Conservation (phyloP, 2,888 invertebrate species). For the Fissipunctia ypsillon region DNA sequence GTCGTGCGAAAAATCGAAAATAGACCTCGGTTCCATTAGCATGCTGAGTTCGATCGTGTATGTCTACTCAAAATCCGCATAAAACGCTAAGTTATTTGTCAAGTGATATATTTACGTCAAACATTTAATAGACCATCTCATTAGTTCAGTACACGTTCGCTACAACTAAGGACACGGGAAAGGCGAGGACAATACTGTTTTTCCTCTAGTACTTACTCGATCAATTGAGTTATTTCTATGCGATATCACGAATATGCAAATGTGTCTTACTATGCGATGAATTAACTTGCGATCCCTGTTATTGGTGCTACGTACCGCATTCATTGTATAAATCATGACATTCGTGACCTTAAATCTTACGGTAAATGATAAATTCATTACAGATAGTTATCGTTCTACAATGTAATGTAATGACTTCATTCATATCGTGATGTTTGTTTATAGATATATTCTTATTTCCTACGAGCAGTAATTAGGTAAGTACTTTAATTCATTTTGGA, state of each 20-base stretch:
- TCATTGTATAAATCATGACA: constrained; percentile 69
- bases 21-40: constrained; percentile 25
- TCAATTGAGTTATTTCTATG: constrained; percentile 80
- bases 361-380: constrained; percentile 63
- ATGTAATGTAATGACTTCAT: constrained; percentile 48
- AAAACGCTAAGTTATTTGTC: constrained; percentile 64
- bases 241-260: constrained; percentile 79
- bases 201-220: constrained; percentile 67
- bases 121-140: constrained; percentile 83
- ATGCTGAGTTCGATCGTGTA: constrained; percentile 50
- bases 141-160: constrained; percentile 86
- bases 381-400: constrained; percentile 40
- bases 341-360: constrained; percentile 67
- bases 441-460: constrained; percentile 4
- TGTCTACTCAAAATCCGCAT: constrained; percentile 59
- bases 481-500: no score
- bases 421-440: constrained; percentile 29
- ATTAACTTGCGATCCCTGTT: constrained; percentile 75
- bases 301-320: constrained; percentile 72
- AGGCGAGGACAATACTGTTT: constrained; percentile 76
- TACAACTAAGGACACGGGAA: constrained; percentile 84
- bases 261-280: constrained; percentile 73
- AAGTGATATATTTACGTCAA: constrained; percentile 84
- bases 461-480: background rate
- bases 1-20: constrained; percentile 23